These are phyloP conservation scores for Uloborus plumipes DNA, from an alignment of 2,888 invertebrate genomes.

Conservation along the genomic window DNA sequence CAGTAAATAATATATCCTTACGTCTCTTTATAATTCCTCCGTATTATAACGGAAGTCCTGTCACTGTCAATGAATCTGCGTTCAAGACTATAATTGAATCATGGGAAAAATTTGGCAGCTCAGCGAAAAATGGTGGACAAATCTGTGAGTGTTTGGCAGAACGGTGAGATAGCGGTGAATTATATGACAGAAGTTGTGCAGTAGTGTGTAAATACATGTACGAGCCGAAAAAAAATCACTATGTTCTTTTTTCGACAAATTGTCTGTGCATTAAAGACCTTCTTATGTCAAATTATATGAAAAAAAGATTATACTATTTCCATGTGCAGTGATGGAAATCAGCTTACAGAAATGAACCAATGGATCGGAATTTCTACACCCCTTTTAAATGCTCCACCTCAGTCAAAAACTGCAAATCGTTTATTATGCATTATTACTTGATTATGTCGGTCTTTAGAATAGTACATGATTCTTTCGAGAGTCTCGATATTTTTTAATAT, in stretches of 20 bases:
- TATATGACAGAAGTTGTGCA: conserved; percentile 10
- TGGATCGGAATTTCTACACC: conserved; percentile 41
- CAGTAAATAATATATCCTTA: too few relatives aligned
- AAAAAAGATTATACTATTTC: conserved; percentile 45
- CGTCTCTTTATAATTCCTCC: too few relatives aligned
- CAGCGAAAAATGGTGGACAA: conserved; percentile 57
- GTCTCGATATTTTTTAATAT: conserved; percentile 37
- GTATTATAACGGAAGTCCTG: too few relatives aligned
- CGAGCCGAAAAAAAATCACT: conserved; percentile 13
- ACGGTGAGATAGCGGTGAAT: conserved; percentile 26
- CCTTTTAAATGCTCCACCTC: conserved; percentile 21
- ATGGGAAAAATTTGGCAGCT: conserved; percentile 63
- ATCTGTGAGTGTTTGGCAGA: conserved; percentile 36
- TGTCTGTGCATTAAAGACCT: conserved; percentile 36
- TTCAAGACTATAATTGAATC: conserved; percentile 52
- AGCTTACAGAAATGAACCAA: conserved; percentile 32
- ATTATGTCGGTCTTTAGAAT: conserved; percentile 28
- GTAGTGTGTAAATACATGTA: conserved; percentile 22
- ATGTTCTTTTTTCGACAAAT: conserved; percentile 3
- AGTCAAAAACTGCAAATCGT: conserved; percentile 18
- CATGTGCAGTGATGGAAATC: conserved; percentile 55
- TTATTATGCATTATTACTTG: conserved; percentile 27
- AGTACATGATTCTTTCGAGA: conserved; percentile 36
- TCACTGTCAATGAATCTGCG: background rate
- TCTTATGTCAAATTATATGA: conserved; percentile 30